Evolutionary conservation across 2,113 vertebrate species (phyloP), one percentile per base, ranked within the genome.

Genomic region (Cathartes aura): DNA sequence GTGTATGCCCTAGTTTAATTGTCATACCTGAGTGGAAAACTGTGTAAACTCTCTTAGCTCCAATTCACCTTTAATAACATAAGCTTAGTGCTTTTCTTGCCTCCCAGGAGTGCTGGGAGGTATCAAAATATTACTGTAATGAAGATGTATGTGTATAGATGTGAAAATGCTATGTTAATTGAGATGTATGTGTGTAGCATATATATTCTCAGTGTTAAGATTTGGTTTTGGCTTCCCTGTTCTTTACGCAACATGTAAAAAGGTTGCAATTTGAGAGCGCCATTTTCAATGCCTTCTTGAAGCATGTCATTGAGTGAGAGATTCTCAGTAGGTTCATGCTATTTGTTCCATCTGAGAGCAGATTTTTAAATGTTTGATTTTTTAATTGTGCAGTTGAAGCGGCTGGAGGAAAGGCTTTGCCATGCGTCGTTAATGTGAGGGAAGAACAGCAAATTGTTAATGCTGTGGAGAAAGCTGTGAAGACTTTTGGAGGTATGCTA

Each of bases 351-450:
- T 19, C 20, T 78, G 22, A 63, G 9, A 93, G 6, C 11, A 60
- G n/a, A 23, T 71, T 82, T 86, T 84, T 26, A 56, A 58, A 34
- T 89, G 47, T 89, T 58, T 67, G 7, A 30, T 75, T 43, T 89
- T 87, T 80, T 24, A 55, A 70, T 42, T 89, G 63, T 74, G 23
- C 96, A 99, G 99, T 99, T 97, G 99, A 99, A 98, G 99, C 99
- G 0, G 98, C 96, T 9, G 99, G 99, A 36, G 99, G 99, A 80
- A 99, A 98, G 76, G 99, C 99, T 50, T 97, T 99, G 93, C 98
- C 99, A 0, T 99, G 99, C 22, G 8, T 99, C 2, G 99, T 99
- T 8, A 99, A 99, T 32, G 99, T 99, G 58, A 98, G 99, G 66
- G 99, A 99, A 60, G 99, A 99, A 91, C 93, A 98, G 72, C 99